Percentiles rank a stretch among this genome's conserved stretches.
Evolutionary conservation across 2,797 vertebrate genomes (phyloP).

Genomic region (Leptodactylus fallax): DNA sequence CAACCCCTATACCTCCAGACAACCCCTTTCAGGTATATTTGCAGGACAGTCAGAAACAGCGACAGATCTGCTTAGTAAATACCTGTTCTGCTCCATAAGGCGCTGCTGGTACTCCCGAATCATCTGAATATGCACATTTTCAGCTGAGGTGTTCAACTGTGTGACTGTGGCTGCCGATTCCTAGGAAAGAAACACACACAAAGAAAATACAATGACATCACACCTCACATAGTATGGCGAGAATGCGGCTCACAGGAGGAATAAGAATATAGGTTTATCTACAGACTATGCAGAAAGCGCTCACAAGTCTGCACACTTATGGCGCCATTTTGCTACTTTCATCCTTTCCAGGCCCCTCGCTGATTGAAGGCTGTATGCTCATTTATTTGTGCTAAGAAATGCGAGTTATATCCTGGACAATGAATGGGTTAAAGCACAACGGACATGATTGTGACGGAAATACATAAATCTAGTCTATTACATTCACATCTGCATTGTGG

Average conservation of each 20-base stretch:
- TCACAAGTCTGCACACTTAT: neutral
- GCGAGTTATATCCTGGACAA: no score
- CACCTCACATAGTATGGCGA: neutral
- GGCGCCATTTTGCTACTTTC: no score
- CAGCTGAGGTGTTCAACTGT: conserved; percentile 54
- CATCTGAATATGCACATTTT: conserved; percentile 71
- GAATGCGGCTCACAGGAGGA: no score
- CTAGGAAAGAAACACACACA: neutral
- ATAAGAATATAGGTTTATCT: no score
- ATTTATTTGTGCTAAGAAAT: no score
- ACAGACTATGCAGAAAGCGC: neutral
- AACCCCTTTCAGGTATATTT: neutral
- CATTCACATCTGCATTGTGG: no score
- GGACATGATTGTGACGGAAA: no score
- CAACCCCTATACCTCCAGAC: no score
- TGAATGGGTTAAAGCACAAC: no score
- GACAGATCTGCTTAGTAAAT: neutral
- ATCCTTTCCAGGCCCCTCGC: no score
- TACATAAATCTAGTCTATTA: no score
- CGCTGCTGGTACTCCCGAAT: conserved; percentile 83
- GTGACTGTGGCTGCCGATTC: neutral
- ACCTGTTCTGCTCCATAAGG: conserved; percentile 86
- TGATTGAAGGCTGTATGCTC: no score
- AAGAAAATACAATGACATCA: neutral
- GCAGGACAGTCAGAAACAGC: neutral